Conservation (phyloP, 1,140 invertebrate genomes). For the Sitophilus oryzae region DNA sequence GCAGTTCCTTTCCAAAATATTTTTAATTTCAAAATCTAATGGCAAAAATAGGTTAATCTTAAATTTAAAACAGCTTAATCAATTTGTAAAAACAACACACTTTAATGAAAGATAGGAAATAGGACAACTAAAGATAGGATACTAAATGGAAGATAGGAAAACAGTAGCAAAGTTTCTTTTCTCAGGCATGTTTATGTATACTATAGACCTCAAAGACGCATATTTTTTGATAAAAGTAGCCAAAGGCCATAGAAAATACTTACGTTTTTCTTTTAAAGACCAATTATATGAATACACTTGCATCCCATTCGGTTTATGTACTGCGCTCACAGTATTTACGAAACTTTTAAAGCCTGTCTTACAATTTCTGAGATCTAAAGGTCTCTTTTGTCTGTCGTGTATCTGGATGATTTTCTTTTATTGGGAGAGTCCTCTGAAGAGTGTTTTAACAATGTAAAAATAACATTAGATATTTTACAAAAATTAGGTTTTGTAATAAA, state of each 20-base stretch:
- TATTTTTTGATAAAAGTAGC: no score
- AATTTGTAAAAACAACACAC: neutral
- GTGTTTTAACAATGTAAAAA: neutral
- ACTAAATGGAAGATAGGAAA: constrained; percentile 1
- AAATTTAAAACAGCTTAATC: constrained; percentile 1
- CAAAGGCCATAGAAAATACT: constrained; percentile 6
- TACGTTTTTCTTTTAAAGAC: neutral
- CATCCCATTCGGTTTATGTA: neutral
- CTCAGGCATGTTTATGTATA: neutral
- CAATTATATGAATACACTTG: constrained; percentile 5
- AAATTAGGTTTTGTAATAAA: constrained; percentile 1
- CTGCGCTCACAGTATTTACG: neutral
- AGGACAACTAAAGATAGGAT: no score
- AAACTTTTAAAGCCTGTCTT: constrained; percentile 2
- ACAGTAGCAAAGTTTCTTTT: constrained; percentile 2
- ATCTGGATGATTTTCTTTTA: constrained; percentile 6
- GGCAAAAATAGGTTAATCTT: no score
- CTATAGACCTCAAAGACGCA: no score
- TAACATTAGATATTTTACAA: neutral
- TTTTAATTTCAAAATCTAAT: no score
- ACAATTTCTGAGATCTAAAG: neutral
- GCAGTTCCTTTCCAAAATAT: no score
- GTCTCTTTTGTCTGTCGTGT: neutral
- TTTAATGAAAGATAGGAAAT: no score
- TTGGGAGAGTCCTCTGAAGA: neutral